Percentiles rank a stretch among this genome's conserved stretches.
These are phyloP conservation scores for Meloidogyne floridensis DNA, from an alignment of 1,140 invertebrate species.

Conservation along the genomic window DNA sequence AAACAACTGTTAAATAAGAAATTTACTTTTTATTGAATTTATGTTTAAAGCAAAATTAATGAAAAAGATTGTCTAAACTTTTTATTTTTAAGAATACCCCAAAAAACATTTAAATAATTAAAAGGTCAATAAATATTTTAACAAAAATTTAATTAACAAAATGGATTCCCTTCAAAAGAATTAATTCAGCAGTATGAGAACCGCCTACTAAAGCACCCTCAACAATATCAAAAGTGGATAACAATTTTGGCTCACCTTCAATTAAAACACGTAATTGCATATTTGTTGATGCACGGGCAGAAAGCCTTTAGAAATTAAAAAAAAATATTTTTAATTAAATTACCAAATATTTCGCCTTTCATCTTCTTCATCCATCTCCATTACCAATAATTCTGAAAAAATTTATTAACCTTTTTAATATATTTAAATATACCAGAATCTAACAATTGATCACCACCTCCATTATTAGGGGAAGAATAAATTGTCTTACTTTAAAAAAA, in stretches of 20 bases:
- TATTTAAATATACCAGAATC: neutral
- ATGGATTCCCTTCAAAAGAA: constrained; percentile 24
- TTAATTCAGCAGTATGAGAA: constrained; percentile 30
- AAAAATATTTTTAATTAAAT: neutral
- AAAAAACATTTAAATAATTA: neutral
- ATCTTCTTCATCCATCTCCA: neutral
- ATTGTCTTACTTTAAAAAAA: neutral
- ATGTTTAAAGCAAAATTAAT: too few relatives aligned
- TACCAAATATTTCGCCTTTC: constrained; percentile 26
- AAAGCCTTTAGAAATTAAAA: constrained; percentile 17
- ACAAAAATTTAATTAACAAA: constrained; percentile 17
- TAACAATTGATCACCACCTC: neutral
- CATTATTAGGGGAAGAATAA: constrained; percentile 1
- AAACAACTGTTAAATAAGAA: neutral
- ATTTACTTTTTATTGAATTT: too few relatives aligned
- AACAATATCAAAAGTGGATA: constrained; percentile 30
- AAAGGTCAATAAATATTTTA: neutral
- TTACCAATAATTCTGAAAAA: neutral
- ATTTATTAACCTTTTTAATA: neutral
- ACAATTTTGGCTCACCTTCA: constrained; percentile 25
- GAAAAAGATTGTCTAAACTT: too few relatives aligned
- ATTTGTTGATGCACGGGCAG: constrained; percentile 21
- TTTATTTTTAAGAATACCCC: too few relatives aligned
- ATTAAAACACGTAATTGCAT: constrained; percentile 16
- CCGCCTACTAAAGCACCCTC: constrained; percentile 23